phyloP scores from a whole-genome alignment of 92 coral and sea anemone genomes.

The Porites divaricata region DNA sequence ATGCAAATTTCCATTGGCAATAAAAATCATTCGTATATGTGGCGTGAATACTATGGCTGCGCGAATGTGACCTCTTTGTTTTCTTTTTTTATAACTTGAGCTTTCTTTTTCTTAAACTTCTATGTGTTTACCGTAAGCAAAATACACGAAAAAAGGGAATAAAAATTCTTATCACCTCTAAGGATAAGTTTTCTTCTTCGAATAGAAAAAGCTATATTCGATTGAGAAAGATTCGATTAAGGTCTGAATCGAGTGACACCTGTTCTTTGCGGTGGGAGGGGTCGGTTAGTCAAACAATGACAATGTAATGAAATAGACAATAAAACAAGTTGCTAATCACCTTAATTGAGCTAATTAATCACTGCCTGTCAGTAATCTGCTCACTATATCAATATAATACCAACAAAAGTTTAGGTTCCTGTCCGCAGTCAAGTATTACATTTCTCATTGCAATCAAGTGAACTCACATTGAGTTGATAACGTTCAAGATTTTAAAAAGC shows the following conservation, averaged over 20 bases:
- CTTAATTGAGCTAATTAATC: slow-evolving; percentile 64
- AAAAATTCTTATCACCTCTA: background rate
- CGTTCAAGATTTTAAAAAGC: background rate
- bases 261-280: slow-evolving; percentile 9
- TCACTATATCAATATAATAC: slow-evolving; percentile 13
- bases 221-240: slow-evolving; percentile 28
- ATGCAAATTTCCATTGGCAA: background rate
- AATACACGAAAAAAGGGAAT: slow-evolving; percentile 14
- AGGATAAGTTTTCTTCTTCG: slow-evolving; percentile 11
- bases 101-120: background rate
- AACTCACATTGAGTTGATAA: background rate
- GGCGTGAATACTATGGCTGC: background rate
- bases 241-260: slow-evolving; percentile 12
- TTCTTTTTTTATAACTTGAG: background rate
- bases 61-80: background rate
- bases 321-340: slow-evolving; percentile 50
- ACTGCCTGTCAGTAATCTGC: slow-evolving; percentile 36
- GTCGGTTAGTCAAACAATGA: slow-evolving; percentile 54
- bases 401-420: slow-evolving; percentile 9
- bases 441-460: background rate
- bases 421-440: slow-evolving; percentile 9
- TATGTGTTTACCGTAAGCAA: slow-evolving; percentile 21
- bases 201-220: slow-evolving; percentile 16
- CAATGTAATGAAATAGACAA: slow-evolving; percentile 49
- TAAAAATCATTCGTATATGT: background rate